Evolutionary conservation across 2,797 vertebrate genomes (phyloP), one percentile per base, ranked within the genome.

Genomic region (Scleropages formosus): DNA sequence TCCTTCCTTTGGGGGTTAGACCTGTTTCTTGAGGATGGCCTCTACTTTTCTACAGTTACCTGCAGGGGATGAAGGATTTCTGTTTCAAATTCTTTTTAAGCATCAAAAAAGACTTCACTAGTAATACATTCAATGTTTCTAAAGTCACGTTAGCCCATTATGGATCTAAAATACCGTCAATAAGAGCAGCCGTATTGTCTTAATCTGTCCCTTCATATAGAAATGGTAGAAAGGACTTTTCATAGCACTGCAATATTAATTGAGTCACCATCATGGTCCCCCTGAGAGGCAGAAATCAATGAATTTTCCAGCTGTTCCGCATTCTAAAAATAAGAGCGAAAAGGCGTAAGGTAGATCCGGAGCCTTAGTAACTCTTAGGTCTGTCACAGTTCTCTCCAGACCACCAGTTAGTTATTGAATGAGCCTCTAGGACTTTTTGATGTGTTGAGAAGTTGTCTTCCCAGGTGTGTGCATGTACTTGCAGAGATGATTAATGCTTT

Each of bases 161-260:
- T 49, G 46, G 24, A 65, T 71, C 67, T 58, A 71, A 58, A 69
- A 71, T 58, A 58, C 56, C 49, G 27, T 24, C 68, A 27, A 51
- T 24, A 27, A 51, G 68, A 71, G 51, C 13, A 27, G 11, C 27
- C 26, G 31, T 4, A 13, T 31, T n/a, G 49, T 8, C 24, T 71
- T 71, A 53, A 71, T 71, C 51, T 56, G 47, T 56, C 68, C 51
- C 15, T 56, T n/a, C 56, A 26, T 71, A n/a, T 71, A 58, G 71
- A 39, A 71, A 71, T 58, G 49, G 71, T 71, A 16, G n/a, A 71
- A 71, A n/a, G 68, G 22, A n/a, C 51, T 56, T 70, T 56, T 56
- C 16, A 18, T 12, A 16, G 49, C 15, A 8, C 16, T 15, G 49
- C 4, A 24, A 20, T 26, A 71, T 71, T 56, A 51, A 71, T 71